A percentile compares a stretch with the other conserved stretches of the same genome.
These are phyloP conservation scores for Oreocharis arfaki DNA, from an alignment of 2,113 vertebrate genomes.

Conservation along the genomic window DNA sequence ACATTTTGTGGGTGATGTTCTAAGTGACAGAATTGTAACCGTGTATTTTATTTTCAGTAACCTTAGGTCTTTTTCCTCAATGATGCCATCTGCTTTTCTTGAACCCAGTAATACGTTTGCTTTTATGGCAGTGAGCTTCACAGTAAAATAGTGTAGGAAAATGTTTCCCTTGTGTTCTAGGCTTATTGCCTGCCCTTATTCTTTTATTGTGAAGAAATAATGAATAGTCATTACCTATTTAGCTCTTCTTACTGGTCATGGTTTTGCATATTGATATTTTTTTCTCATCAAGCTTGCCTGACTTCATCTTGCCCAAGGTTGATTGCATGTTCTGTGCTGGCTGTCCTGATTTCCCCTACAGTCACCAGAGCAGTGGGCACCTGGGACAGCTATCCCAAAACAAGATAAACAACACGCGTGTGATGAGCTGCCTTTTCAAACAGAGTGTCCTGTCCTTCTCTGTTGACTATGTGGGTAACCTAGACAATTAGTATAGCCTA, in stretches of 20 bases:
- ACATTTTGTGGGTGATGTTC: background rate
- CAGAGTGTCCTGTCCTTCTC: background rate
- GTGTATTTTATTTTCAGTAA: background rate
- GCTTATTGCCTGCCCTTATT: background rate
- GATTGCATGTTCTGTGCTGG: background rate
- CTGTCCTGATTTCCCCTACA: background rate
- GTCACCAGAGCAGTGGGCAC: background rate
- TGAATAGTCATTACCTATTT: background rate
- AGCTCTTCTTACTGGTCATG: background rate
- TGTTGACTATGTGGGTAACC: rapidly evolving
- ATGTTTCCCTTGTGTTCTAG: background rate
- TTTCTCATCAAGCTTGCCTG: background rate
- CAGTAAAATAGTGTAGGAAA: background rate
- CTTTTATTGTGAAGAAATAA: background rate
- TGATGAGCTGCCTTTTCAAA: background rate
- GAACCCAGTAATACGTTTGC: background rate
- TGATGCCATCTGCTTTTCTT: background rate
- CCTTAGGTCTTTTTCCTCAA: background rate
- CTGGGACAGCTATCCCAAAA: too few relatives aligned
- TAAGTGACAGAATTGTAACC: background rate
- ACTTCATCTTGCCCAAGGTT: background rate
- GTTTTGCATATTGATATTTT: background rate
- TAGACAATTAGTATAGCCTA: background rate
- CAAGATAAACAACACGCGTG: too few relatives aligned
- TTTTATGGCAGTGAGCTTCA: background rate